Conservation (phyloP, 2,113 vertebrate genomes). For the Piliocolobus tephrosceles region DNA sequence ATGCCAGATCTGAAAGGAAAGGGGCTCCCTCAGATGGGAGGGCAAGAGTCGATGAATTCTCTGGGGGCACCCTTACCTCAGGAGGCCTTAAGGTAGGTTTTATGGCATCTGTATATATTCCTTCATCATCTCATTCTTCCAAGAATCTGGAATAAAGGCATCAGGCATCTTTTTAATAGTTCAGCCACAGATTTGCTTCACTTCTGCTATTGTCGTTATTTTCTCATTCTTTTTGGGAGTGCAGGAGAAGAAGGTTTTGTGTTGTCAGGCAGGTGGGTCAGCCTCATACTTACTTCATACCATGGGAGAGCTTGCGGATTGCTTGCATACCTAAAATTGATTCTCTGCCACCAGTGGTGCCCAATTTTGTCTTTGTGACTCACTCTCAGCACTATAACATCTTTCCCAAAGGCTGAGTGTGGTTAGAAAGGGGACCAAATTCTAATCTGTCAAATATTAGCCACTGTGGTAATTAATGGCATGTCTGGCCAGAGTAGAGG, state of each 20-base stretch:
- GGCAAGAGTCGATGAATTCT: neutral
- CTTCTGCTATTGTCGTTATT: neutral
- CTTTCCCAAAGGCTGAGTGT: neutral
- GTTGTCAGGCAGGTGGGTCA: neutral
- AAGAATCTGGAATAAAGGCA: conserved; percentile 54
- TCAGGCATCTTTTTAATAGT: no score
- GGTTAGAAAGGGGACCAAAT: neutral
- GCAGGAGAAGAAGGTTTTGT: neutral
- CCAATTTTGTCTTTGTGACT: neutral
- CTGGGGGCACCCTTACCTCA: fast-evolving
- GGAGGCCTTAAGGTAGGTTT: neutral
- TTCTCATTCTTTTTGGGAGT: neutral
- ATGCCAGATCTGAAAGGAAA: conserved; percentile 29
- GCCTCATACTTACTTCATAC: neutral
- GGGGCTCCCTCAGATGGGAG: neutral
- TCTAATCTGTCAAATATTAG: neutral
- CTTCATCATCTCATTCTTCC: conserved; percentile 36
- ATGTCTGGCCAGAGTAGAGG: neutral
- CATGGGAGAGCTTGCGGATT: neutral
- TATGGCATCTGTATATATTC: conserved; percentile 35
- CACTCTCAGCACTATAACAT: neutral
- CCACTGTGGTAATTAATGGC: neutral
- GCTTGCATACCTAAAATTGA: neutral
- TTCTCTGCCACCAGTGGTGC: neutral
- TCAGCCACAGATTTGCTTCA: neutral